Evolutionary conservation across 2,113 vertebrate genomes (phyloP).

Genomic region (Dunckerocampus dactyliophorus): DNA sequence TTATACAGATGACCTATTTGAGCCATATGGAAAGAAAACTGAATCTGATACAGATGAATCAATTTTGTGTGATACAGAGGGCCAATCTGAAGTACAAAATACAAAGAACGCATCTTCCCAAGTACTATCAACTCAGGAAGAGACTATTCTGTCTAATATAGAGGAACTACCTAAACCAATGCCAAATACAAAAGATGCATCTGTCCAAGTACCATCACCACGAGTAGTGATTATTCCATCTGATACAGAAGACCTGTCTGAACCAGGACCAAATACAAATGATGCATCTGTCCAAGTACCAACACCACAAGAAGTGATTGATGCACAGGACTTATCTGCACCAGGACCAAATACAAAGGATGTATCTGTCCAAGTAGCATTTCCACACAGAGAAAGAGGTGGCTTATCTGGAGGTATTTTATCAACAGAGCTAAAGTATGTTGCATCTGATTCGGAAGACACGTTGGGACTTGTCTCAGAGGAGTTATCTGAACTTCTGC

Average conservation of each 20-base stretch:
- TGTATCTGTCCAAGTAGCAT: too few relatives aligned
- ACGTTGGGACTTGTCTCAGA: too few relatives aligned
- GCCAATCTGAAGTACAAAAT: neutral
- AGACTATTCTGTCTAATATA: neutral
- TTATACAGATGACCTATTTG: too few relatives aligned
- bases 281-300: neutral
- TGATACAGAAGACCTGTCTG: neutral
- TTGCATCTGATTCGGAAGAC: too few relatives aligned
- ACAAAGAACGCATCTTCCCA: neutral
- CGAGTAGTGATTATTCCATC: neutral
- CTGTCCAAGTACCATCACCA: neutral
- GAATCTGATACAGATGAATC: too few relatives aligned
- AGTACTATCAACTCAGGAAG: neutral
- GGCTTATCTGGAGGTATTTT: too few relatives aligned
- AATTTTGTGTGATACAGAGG: neutral
- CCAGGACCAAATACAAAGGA: neutral
- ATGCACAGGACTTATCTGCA: neutral
- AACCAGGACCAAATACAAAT: neutral
- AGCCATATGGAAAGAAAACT: too few relatives aligned
- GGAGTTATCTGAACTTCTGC: too few relatives aligned
- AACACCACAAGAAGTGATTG: neutral
- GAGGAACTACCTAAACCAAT: neutral
- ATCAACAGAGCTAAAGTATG: too few relatives aligned
- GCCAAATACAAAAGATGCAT: neutral
- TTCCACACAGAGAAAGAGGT: too few relatives aligned